Base-by-base conservation (phyloP, 2,113 vertebrate genomes). In the Clinocottus analis region DNA sequence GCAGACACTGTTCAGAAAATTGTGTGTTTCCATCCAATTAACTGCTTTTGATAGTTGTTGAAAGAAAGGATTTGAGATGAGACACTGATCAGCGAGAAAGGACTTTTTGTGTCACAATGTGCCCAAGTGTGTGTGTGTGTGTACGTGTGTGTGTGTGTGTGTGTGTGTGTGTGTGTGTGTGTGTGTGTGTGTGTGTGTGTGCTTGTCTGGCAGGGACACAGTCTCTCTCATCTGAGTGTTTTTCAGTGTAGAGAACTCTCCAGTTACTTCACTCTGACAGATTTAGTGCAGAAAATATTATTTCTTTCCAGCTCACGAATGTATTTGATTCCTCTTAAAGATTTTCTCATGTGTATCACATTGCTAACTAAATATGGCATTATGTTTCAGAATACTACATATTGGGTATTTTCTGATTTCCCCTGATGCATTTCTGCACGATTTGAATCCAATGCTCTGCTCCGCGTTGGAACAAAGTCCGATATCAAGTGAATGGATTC, bases 111-210 rank as follows among this genome's bases (percentile, higher is more conserved):
- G n/a, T n/a, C n/a, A n/a, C n/a, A n/a, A n/a, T n/a, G n/a, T n/a
- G n/a, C n/a, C 64, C 72, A 37, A 45, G 43, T 63, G 41, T 64
- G 49, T 82, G 75, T 63, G 43, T 37, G 68, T 68, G 61, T 69
- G 43, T 63, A 63, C 70, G 3, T 82, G 75, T 63, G 43, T 37
- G 68, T 68, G 61, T 69, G 43, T 63, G 55, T 64, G 60, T 79
- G 43, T 59, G 49, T 78, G 33, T 56, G 29, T 58, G 58, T 77
- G 67, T 73, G 3, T 82, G 75, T 63, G 43, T 37, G 68, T 68
- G 61, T 69, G 72, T 74, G 3, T 79, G 75, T 63, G 43, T 39
- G 63, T 68, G 71, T 70, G 63, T 80, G 13, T 74, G 72, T 71
- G 31, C 59, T 77, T 63, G 60, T 70, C 60, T 76, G 68, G 45